Conservation (phyloP, 2,888 invertebrate genomes). For the Dorcus parallelipipedus region DNA sequence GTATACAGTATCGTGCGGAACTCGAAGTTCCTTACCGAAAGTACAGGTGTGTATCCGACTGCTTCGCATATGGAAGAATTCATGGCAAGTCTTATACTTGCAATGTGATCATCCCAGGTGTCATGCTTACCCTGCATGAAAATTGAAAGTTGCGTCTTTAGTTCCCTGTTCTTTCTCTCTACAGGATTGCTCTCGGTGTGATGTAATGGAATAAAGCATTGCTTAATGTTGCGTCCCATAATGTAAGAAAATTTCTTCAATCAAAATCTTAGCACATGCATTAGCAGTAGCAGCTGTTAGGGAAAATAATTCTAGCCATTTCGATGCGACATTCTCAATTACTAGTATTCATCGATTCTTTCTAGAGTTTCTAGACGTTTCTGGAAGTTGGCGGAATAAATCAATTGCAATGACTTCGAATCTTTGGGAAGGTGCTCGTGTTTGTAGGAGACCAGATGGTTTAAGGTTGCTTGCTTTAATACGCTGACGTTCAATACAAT, state of each 20-base stretch:
- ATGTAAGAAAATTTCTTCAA: slow-evolving; percentile 31
- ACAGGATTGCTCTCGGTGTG: slow-evolving; percentile 39
- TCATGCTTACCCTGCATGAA: slow-evolving; percentile 27
- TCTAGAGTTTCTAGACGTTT: no score
- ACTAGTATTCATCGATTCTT: slow-evolving; percentile 25
- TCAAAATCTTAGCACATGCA: slow-evolving; percentile 9
- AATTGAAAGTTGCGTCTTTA: slow-evolving; percentile 33
- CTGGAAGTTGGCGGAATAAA: neutral
- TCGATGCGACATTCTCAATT: slow-evolving; percentile 31
- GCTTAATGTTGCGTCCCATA: slow-evolving; percentile 30
- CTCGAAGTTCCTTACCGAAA: slow-evolving; percentile 30
- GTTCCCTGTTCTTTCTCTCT: slow-evolving; percentile 34
- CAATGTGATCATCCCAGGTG: slow-evolving; percentile 26
- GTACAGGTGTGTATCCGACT: slow-evolving; percentile 30
- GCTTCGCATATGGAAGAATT: slow-evolving; percentile 23
- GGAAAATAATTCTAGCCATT: slow-evolving; percentile 30
- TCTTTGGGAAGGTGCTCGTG: slow-evolving; percentile 1
- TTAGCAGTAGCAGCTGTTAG: slow-evolving; percentile 22
- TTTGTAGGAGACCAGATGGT: slow-evolving; percentile 15
- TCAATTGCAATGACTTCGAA: neutral
- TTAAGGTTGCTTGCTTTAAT: slow-evolving; percentile 16
- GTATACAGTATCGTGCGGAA: slow-evolving; percentile 14
- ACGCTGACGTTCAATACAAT: slow-evolving; percentile 20
- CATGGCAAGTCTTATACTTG: slow-evolving; percentile 31
- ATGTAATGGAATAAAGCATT: slow-evolving; percentile 31